Percentiles rank a stretch among this genome's conserved stretches.
These are phyloP conservation scores for Macrosiphum euphorbiae DNA, from an alignment of 2,888 invertebrate species.

Conservation along the genomic window DNA sequence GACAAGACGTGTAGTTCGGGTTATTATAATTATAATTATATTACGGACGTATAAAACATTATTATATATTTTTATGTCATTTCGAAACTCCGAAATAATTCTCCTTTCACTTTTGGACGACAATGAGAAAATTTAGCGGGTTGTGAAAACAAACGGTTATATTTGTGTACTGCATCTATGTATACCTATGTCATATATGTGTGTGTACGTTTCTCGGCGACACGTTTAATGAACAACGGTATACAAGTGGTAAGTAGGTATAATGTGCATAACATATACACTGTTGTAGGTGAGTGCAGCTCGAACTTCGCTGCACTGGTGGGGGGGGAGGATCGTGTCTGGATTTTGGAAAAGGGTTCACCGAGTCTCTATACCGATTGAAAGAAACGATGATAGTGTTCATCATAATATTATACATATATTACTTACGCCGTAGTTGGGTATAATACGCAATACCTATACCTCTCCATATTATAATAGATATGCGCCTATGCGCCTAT, in stretches of 20 bases:
- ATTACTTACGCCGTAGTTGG: background rate
- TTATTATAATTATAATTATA: background rate
- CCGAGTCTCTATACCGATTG: background rate
- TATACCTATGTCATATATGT: too few species aligned
- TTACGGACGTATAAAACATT: background rate
- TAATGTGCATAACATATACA: background rate
- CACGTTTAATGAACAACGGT: background rate
- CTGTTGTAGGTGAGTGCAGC: background rate
- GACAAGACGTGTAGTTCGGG: background rate
- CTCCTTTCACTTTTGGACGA: slow-evolving; percentile 23
- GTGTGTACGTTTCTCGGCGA: background rate
- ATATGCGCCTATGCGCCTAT: too few species aligned
- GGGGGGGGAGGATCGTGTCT: background rate
- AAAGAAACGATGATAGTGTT: background rate
- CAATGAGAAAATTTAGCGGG: slow-evolving; percentile 2
- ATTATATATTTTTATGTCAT: background rate
- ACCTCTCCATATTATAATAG: background rate
- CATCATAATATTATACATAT: background rate
- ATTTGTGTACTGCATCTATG: background rate
- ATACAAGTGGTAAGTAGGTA: background rate
- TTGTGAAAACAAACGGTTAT: slow-evolving; percentile 15
- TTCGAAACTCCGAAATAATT: background rate
- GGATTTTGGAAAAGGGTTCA: background rate
- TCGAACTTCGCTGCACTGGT: background rate
- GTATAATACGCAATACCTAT: background rate